These are phyloP conservation scores for Pollimyrus isidori DNA, from an alignment of 2,113 vertebrate species.

Conservation along the genomic window DNA sequence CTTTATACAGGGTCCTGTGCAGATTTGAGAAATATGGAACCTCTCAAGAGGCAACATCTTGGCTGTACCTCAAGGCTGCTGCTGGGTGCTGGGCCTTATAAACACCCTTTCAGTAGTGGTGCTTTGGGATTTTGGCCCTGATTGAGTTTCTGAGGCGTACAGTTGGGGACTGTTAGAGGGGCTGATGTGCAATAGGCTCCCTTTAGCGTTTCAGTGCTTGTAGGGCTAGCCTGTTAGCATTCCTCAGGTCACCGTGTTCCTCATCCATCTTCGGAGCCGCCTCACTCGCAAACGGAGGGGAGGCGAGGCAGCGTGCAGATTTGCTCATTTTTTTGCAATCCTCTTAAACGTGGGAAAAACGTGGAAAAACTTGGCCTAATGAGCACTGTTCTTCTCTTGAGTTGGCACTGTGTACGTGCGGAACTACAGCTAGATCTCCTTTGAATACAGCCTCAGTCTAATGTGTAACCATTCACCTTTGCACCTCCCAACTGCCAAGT, in stretches of 20 bases:
- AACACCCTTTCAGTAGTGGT: background rate
- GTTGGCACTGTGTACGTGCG: background rate
- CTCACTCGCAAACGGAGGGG: background rate
- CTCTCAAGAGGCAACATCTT: background rate
- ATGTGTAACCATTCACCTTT: background rate
- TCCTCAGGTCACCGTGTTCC: background rate
- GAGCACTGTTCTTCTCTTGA: background rate
- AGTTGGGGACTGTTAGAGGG: background rate
- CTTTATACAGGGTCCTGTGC: background rate
- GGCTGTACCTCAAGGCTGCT: background rate
- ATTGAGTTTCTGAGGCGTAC: background rate
- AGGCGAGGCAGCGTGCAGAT: background rate
- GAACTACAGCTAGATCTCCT: background rate
- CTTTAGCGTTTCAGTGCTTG: background rate
- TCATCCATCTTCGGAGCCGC: background rate
- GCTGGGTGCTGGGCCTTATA: background rate
- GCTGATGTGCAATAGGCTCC: background rate
- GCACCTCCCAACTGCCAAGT: constrained; percentile 5
- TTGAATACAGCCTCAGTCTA: background rate
- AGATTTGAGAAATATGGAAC: background rate
- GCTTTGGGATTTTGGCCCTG: background rate
- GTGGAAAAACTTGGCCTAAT: background rate
- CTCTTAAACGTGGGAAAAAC: background rate
- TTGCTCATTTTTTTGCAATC: background rate
- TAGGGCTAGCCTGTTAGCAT: background rate